A percentile compares a stretch with the other conserved stretches of the same genome.
Evolutionary conservation across 2,888 invertebrate species (phyloP).

Genomic region (Parnassius apollo): DNA sequence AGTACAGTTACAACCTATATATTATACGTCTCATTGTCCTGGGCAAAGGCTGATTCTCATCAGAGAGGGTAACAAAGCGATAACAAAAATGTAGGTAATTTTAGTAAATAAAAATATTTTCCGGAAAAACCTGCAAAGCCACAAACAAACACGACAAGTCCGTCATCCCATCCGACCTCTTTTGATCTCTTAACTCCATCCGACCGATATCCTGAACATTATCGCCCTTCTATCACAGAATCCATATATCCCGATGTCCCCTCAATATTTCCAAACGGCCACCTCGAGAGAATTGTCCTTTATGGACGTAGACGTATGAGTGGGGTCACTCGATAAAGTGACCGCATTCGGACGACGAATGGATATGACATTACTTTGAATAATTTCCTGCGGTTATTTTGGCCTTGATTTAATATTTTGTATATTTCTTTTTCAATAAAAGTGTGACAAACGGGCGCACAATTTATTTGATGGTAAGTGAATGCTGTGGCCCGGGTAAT

Average conservation of each 20-base stretch:
- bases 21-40: no score
- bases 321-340: constrained; percentile 36
- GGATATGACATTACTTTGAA: constrained; percentile 45
- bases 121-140: not conserved
- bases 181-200: constrained; percentile 38
- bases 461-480: no score
- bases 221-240: constrained; percentile 25
- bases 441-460: no score
- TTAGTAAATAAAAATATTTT: no score
- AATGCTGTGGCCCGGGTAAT: no score
- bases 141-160: constrained; percentile 7
- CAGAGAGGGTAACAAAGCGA: no score
- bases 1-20: no score
- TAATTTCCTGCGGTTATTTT: not conserved
- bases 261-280: constrained; percentile 32
- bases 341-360: constrained; percentile 38
- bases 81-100: no score
- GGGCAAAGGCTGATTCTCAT: no score
- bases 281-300: constrained; percentile 32
- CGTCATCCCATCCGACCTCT: constrained; percentile 25
- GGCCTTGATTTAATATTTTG: not conserved
- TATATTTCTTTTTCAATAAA: no score
- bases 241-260: constrained; percentile 27
- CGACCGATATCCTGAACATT: constrained; percentile 35
- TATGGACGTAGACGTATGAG: constrained; percentile 22